phyloP scores from a whole-genome alignment of 2,797 vertebrate species.

The Sandelia bainsii region DNA sequence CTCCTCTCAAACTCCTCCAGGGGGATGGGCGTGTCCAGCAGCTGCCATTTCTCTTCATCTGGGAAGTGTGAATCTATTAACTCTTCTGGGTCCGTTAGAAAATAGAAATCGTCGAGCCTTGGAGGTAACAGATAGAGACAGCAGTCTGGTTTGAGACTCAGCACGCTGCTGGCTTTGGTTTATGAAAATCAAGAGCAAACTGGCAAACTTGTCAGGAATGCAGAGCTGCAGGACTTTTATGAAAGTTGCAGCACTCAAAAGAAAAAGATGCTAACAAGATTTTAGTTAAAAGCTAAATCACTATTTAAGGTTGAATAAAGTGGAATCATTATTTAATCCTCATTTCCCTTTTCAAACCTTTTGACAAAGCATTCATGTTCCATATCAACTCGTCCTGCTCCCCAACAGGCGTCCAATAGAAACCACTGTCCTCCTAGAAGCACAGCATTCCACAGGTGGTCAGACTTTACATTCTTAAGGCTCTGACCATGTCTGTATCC shows the following conservation, averaged over 20 bases:
- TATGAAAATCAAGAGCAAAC: slow-evolving; percentile 3
- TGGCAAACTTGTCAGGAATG: neutral
- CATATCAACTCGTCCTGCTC: slow-evolving; percentile 85
- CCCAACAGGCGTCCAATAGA: slow-evolving; percentile 89
- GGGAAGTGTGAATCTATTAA: slow-evolving; percentile 87
- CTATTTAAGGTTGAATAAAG: neutral
- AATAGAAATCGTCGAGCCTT: slow-evolving; percentile 89
- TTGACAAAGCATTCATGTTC: slow-evolving; percentile 82
- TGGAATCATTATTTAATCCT: neutral
- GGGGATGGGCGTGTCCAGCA: slow-evolving; percentile 76
- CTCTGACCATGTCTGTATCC: slow-evolving; percentile 76
- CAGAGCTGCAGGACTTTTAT: neutral
- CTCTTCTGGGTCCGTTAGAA: slow-evolving; percentile 87
- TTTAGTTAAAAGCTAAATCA: neutral
- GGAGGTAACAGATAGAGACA: slow-evolving; percentile 51
- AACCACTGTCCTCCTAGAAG: slow-evolving; percentile 84
- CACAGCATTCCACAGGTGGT: slow-evolving; percentile 88
- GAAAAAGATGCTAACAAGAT: neutral
- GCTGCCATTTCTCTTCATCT: slow-evolving; percentile 86
- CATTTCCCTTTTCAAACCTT: slow-evolving; percentile 74
- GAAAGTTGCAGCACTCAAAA: neutral
- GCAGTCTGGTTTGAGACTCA: slow-evolving; percentile 38
- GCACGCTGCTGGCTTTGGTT: slow-evolving; percentile 7
- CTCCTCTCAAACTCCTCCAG: slow-evolving; percentile 83
- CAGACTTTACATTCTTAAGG: slow-evolving; percentile 82